phyloP scores from a whole-genome alignment of 2,797 vertebrate genomes.

The Rhinogobio ventralis region DNA sequence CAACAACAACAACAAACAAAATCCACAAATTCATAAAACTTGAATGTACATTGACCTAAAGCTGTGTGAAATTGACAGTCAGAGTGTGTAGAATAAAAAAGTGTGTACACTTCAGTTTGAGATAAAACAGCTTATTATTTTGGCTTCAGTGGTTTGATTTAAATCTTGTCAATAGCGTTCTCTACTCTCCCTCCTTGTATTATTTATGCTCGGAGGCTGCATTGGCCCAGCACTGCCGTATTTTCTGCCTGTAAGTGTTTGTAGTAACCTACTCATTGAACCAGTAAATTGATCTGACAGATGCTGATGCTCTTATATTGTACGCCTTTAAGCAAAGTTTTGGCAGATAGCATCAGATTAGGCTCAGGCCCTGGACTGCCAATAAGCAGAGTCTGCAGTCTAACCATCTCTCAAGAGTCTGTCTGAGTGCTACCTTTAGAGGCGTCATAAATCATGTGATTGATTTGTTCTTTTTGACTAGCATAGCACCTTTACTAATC shows the following conservation, averaged over 20 bases:
- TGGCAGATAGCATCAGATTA: conserved; percentile 56
- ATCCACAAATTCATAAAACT: neutral
- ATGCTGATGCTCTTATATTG: conserved; percentile 57
- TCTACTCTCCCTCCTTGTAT: conserved; percentile 31
- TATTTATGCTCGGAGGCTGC: conserved; percentile 46
- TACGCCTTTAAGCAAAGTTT: conserved; percentile 55
- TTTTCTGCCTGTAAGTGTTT: conserved; percentile 54
- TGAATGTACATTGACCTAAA: conserved; percentile 7
- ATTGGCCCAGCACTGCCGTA: conserved; percentile 35
- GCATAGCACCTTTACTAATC: conserved; percentile 19
- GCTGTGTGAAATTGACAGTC: conserved; percentile 11
- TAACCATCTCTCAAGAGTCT: conserved; percentile 35
- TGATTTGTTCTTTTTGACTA: conserved; percentile 43
- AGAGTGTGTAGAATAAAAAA: neutral
- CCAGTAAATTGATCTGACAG: conserved; percentile 60
- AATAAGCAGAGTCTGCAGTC: conserved; percentile 40
- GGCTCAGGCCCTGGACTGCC: conserved; percentile 27
- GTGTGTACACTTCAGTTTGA: conserved; percentile 28
- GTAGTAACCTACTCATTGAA: conserved; percentile 56
- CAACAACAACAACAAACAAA: neutral
- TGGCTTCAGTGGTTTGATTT: conserved; percentile 48
- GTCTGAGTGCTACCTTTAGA: conserved; percentile 33
- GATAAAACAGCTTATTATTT: conserved; percentile 48
- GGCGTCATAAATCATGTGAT: conserved; percentile 51
- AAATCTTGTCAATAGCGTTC: conserved; percentile 48